phyloP scores from a whole-genome alignment of 2,888 invertebrate genomes.

The Hydroisotoma schaefferi region DNA sequence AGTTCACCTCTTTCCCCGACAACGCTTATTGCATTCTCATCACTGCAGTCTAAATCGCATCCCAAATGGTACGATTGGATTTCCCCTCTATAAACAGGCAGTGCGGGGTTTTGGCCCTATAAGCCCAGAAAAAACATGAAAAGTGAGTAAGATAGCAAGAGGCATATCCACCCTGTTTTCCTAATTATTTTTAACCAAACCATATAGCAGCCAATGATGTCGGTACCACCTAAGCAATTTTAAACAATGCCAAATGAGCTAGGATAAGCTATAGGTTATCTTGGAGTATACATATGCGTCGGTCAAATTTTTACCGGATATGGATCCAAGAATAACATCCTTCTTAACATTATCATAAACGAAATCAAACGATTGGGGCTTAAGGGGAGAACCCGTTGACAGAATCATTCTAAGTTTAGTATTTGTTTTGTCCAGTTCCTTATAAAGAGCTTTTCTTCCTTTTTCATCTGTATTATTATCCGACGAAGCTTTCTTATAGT shows the following conservation, averaged over 20 bases:
- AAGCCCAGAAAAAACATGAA: too few relatives aligned
- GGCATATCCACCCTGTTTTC: too few relatives aligned
- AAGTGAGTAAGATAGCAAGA: too few relatives aligned
- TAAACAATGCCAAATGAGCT: not conserved
- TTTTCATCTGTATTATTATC: constrained; percentile 46
- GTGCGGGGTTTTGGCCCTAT: constrained; percentile 55
- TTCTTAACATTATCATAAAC: constrained; percentile 57
- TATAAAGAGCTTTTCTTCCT: constrained; percentile 4
- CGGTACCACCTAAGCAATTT: constrained; percentile 56
- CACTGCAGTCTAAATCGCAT: constrained; percentile 56
- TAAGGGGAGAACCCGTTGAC: constrained; percentile 58
- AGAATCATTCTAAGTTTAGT: constrained; percentile 55
- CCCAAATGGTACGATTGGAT: constrained; percentile 58
- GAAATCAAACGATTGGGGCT: constrained; percentile 57
- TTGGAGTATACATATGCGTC: too few relatives aligned
- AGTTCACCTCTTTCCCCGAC: constrained; percentile 57
- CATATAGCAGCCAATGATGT: constrained; percentile 59
- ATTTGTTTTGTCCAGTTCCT: constrained; percentile 51
- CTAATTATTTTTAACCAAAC: too few relatives aligned
- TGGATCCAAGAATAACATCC: constrained; percentile 55
- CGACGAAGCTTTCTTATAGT: constrained; percentile 50
- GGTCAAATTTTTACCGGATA: too few relatives aligned
- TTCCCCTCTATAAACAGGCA: constrained; percentile 58
- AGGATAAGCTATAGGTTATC: not conserved
- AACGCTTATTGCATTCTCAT: constrained; percentile 55